Evolutionary conservation across 1,140 invertebrate species (phyloP).

Genomic region (Neuroterus valhalla): DNA sequence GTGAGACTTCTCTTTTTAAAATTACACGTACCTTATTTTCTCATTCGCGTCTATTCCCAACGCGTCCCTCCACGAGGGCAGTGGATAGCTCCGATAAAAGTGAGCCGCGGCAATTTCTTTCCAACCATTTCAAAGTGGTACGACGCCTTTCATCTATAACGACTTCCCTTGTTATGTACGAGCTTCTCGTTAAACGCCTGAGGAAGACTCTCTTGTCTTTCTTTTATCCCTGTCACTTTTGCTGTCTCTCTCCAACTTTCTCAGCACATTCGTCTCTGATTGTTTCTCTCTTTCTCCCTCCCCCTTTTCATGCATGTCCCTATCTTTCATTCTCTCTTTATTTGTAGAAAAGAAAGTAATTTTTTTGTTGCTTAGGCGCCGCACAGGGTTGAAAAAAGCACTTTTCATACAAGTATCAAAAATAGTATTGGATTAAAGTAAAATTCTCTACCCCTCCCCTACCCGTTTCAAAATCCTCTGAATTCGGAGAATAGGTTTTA

Average conservation of each 20-base stretch:
- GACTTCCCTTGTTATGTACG: slow-evolving; percentile 58
- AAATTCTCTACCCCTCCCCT: too few species aligned
- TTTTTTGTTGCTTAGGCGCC: too few species aligned
- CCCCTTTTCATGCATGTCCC: not conserved
- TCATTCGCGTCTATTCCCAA: slow-evolving; percentile 54
- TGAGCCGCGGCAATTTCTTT: slow-evolving; percentile 57
- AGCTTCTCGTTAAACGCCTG: slow-evolving; percentile 50
- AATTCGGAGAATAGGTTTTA: too few species aligned
- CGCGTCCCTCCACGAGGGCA: slow-evolving; percentile 53
- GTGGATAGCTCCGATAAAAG: slow-evolving; percentile 57
- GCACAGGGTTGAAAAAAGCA: too few species aligned
- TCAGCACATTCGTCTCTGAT: not conserved
- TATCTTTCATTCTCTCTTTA: too few species aligned
- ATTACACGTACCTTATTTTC: slow-evolving; percentile 56
- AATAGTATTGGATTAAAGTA: too few species aligned
- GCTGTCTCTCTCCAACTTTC: not conserved
- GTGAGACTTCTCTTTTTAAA: slow-evolving; percentile 51
- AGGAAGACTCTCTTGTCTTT: slow-evolving; percentile 38
- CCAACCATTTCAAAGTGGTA: slow-evolving; percentile 57
- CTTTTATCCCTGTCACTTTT: not conserved
- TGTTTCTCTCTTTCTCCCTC: not conserved
- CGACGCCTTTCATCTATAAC: slow-evolving; percentile 57
- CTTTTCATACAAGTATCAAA: too few species aligned
- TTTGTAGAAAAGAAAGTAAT: too few species aligned
- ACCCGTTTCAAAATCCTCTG: too few species aligned